Evolutionary conservation across 2,888 invertebrate genomes (phyloP).

Genomic region (Drosophila barbarae): DNA sequence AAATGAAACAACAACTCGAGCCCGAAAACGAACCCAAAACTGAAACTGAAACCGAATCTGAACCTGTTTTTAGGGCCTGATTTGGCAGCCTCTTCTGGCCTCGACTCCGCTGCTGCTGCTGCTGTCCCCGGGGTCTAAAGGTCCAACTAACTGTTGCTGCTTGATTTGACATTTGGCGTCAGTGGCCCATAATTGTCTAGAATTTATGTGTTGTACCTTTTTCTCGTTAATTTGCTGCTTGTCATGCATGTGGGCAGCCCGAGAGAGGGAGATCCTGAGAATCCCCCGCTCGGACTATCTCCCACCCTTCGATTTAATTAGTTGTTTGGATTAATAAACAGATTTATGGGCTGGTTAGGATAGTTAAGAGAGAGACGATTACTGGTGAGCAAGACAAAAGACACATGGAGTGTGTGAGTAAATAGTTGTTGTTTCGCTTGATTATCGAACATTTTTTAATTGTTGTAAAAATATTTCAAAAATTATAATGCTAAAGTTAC

Average conservation of each 20-base stretch:
- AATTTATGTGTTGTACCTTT: constrained; percentile 74
- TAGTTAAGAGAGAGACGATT: constrained; percentile 58
- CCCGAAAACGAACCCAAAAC: constrained; percentile 34
- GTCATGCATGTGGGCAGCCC: constrained; percentile 53
- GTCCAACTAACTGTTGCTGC: constrained; percentile 72
- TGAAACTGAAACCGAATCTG: constrained; percentile 55
- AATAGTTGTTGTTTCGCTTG: constrained; percentile 60
- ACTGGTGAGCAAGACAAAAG: constrained; percentile 80
- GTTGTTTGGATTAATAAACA: constrained; percentile 65
- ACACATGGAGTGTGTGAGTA: constrained; percentile 78
- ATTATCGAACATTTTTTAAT: constrained; percentile 12
- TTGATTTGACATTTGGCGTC: constrained; percentile 77
- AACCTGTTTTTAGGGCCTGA: constrained; percentile 73
- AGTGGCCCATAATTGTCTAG: constrained; percentile 73
- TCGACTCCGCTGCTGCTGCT: not conserved
- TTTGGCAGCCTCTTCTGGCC: constrained; percentile 58
- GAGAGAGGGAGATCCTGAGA: constrained; percentile 29
- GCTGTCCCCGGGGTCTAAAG: constrained; percentile 54
- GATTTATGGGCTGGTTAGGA: constrained; percentile 56
- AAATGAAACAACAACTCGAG: constrained; percentile 22
- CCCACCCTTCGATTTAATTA: constrained; percentile 53
- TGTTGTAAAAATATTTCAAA: constrained; percentile 47
- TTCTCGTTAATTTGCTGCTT: constrained; percentile 60
- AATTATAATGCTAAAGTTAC: constrained; percentile 54
- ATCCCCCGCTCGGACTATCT: constrained; percentile 5